Conservation (phyloP, 2,797 vertebrate genomes). For the Hippocampus kuda region DNA sequence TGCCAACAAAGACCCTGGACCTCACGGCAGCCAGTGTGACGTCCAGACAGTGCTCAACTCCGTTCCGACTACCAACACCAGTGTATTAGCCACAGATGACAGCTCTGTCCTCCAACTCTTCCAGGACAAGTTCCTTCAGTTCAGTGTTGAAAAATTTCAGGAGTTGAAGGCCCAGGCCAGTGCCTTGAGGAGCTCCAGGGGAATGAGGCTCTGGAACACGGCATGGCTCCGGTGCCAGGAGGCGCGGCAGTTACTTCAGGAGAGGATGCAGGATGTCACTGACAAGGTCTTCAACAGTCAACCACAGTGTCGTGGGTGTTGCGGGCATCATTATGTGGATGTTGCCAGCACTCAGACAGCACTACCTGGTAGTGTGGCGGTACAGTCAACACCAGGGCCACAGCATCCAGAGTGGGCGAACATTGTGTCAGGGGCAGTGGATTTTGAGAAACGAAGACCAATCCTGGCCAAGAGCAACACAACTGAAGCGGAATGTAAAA, state of each 20-base stretch:
- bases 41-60: constrained; percentile 9
- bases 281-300: constrained; percentile 34
- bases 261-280: constrained; percentile 55
- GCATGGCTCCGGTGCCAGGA: constrained; percentile 72
- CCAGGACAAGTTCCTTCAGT: constrained; percentile 68
- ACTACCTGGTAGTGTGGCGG: constrained; percentile 29
- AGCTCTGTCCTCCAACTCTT: constrained; percentile 65
- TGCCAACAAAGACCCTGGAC: constrained; percentile 15
- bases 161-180: constrained; percentile 72
- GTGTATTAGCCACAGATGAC: constrained; percentile 14
- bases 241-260: constrained; percentile 68
- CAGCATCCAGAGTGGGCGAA: constrained; percentile 45
- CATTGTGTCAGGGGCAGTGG: constrained; percentile 30
- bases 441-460: constrained; percentile 35
- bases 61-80: background rate
- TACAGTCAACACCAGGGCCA: constrained; percentile 46
- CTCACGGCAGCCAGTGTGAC: background rate
- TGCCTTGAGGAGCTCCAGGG: constrained; percentile 61
- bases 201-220: constrained; percentile 70
- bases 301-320: constrained; percentile 20
- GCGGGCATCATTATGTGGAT: constrained; percentile 42
- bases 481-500: constrained; percentile 33
- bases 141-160: constrained; percentile 72
- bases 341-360: constrained; percentile 35
- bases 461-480: constrained; percentile 28